These are phyloP conservation scores for Eclectus roratus DNA, from an alignment of 2,113 vertebrate species.

Conservation along the genomic window DNA sequence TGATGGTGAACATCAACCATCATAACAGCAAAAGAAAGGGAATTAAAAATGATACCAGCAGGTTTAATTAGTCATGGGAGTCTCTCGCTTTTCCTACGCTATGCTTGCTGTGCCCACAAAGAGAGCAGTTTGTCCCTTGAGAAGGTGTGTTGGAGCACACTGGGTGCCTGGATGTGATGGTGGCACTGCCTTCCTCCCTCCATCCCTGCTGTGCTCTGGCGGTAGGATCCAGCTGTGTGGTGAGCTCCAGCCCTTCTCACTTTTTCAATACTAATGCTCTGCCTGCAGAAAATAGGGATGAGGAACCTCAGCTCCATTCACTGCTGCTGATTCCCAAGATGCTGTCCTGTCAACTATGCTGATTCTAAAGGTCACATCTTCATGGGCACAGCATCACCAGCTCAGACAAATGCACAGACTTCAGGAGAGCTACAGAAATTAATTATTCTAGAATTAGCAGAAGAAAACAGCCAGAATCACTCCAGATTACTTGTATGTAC, in stretches of 20 bases:
- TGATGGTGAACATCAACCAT: background rate
- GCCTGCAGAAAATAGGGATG: background rate
- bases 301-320: background rate
- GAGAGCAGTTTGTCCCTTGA: background rate
- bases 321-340: background rate
- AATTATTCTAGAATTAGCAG: background rate
- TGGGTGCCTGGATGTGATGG: rapidly evolving
- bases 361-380: background rate
- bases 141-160: background rate
- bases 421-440: background rate
- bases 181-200: background rate
- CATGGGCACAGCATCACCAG: rapidly evolving
- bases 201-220: background rate
- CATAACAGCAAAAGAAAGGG: background rate
- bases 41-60: rapidly evolving
- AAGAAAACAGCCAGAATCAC: background rate
- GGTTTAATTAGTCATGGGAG: background rate
- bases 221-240: background rate
- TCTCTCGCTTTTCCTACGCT: background rate
- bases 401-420: background rate
- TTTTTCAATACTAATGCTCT: background rate
- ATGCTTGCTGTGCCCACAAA: background rate
- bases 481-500: background rate
- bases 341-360: background rate
- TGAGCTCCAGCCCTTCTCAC: background rate